These are phyloP conservation scores for Chondrosia reniformis DNA, from an alignment of 37 sponge, comb jelly and placozoan genomes.

Conservation along the genomic window DNA sequence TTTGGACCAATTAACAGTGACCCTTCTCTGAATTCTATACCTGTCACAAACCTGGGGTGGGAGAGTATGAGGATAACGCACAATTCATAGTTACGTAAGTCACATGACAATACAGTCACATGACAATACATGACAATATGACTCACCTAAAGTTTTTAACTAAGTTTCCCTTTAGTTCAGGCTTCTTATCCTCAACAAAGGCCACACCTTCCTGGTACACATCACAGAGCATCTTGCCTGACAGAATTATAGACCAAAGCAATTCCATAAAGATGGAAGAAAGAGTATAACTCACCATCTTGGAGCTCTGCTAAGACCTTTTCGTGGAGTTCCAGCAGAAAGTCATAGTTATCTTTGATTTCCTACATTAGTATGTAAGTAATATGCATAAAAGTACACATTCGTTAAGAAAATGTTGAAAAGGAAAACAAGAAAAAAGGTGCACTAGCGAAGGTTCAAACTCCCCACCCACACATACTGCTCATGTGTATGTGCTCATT, in stretches of 20 bases:
- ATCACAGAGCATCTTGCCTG: conserved; percentile 59
- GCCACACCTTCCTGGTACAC: conserved; percentile 62
- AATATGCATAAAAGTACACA: too few species aligned
- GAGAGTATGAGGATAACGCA: too few species aligned
- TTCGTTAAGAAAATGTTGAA: too few species aligned
- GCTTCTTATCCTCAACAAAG: conserved; percentile 50
- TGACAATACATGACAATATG: neutral
- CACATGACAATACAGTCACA: too few species aligned
- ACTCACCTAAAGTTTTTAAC: conserved; percentile 76
- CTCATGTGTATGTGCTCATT: conserved; percentile 99
- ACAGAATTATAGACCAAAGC: neutral
- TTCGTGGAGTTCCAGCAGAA: conserved; percentile 78
- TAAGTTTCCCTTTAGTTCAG: conserved; percentile 63
- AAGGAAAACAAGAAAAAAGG: conserved; percentile 65
- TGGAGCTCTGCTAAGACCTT: conserved; percentile 41
- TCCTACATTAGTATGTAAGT: too few species aligned
- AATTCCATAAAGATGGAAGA: neutral
- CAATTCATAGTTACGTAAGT: too few species aligned
- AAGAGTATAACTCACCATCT: conserved; percentile 33
- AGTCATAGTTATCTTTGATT: conserved; percentile 78
- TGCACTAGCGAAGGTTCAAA: conserved; percentile 99
- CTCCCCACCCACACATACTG: conserved; percentile 99
- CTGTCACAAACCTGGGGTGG: conserved; percentile 75
- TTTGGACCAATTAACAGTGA: conserved; percentile 78
- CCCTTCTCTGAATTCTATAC: conserved; percentile 89